Evolutionary conservation across 2,113 vertebrate genomes (phyloP).

Genomic region (Lophius piscatorius): DNA sequence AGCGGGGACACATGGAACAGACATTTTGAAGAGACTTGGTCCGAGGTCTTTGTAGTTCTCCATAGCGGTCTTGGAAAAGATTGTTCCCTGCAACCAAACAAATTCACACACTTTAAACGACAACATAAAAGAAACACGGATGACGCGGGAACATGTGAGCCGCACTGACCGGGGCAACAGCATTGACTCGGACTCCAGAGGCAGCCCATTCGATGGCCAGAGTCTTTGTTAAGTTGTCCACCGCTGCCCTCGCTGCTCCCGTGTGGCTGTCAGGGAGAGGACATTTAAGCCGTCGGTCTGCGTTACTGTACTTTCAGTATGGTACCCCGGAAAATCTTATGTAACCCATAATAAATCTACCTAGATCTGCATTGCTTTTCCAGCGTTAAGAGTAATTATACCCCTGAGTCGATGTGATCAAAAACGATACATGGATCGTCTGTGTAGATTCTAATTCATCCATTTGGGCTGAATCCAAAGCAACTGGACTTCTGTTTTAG

Average conservation of each 20-base stretch:
- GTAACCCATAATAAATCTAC: no score
- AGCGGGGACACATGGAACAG: conserved; percentile 79
- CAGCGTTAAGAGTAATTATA: no score
- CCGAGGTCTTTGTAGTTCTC: conserved; percentile 87
- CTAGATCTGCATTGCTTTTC: no score
- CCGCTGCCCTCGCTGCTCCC: conserved; percentile 89
- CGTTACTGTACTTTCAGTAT: no score
- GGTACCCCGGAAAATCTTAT: no score
- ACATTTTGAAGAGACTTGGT: conserved; percentile 73
- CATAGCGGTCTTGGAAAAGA: conserved; percentile 89
- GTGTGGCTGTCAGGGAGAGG: conserved; percentile 80
- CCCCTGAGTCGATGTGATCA: no score
- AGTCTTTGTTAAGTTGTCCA: conserved; percentile 89
- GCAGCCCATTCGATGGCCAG: conserved; percentile 91
- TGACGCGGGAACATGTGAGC: not conserved
- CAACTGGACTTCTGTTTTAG: no score
- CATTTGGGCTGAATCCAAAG: no score
- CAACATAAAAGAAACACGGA: not conserved
- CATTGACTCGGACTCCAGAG: conserved; percentile 88
- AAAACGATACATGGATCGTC: no score
- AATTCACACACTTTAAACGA: not conserved
- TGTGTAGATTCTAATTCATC: no score
- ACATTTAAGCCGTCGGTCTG: no score
- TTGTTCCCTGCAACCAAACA: conserved; percentile 78
- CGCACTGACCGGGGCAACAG: conserved; percentile 85